Evolutionary conservation across 2,797 vertebrate species (phyloP).

Genomic region (Pteronotus mesoamericanus): DNA sequence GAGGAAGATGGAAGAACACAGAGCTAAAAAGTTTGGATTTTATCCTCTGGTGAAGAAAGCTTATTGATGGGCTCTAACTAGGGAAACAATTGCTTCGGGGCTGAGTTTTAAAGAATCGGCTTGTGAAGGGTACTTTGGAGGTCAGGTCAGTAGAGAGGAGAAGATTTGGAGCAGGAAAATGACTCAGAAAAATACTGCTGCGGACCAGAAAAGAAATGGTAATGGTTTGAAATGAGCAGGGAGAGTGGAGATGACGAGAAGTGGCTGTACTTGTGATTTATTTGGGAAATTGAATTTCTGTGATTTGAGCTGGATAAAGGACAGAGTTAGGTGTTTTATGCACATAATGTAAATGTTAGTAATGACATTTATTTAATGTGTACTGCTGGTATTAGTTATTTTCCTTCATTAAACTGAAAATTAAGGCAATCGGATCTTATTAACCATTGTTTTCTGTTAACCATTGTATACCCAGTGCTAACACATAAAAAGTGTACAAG

Average conservation of each 20-base stretch:
- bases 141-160: not conserved
- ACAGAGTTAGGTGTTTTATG: not conserved
- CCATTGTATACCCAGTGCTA: not conserved
- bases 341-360: conserved; percentile 11
- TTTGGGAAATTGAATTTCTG: conserved; percentile 14
- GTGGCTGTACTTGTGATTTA: not conserved
- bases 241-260: not conserved
- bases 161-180: not conserved
- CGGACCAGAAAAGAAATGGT: not conserved
- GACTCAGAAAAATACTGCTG: not conserved
- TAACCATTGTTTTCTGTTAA: not conserved
- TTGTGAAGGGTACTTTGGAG: not conserved
- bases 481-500: not conserved
- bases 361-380: not conserved
- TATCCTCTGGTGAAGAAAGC: not conserved
- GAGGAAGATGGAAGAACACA: not conserved
- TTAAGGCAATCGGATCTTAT: not conserved
- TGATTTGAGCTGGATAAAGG: not conserved
- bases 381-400: not conserved
- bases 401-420: conserved; percentile 33
- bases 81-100: not conserved
- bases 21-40: not conserved
- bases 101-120: not conserved
- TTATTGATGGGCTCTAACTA: not conserved
- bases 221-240: not conserved